Percentiles rank a stretch among this genome's conserved stretches.
phyloP scores from a whole-genome alignment of 2,113 vertebrate genomes.

The Siphamia tubifer region DNA sequence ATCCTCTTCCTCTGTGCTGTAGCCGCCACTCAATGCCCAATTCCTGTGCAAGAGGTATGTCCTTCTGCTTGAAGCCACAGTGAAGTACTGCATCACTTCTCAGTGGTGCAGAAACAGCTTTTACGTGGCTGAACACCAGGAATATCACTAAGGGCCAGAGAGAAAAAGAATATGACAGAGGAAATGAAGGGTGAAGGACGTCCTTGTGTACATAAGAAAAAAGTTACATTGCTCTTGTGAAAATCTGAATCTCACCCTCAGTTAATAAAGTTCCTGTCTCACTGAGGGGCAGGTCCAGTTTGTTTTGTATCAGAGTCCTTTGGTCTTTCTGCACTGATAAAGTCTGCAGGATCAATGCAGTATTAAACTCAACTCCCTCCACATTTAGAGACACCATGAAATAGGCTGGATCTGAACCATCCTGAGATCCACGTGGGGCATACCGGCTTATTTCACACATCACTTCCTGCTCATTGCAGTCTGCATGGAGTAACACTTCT shows the following conservation, averaged over 20 bases:
- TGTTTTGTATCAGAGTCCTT: slow-evolving; percentile 61
- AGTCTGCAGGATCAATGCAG: slow-evolving; percentile 77
- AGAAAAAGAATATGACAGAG: background rate
- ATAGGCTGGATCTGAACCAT: slow-evolving; percentile 37
- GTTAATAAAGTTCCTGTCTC: slow-evolving; percentile 71
- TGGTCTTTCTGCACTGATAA: slow-evolving; percentile 21
- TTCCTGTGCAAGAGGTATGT: slow-evolving; percentile 41
- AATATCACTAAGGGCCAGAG: slow-evolving; percentile 80
- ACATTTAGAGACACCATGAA: slow-evolving; percentile 79
- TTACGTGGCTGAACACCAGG: slow-evolving; percentile 77
- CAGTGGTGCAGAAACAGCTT: slow-evolving; percentile 60
- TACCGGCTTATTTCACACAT: slow-evolving; percentile 81
- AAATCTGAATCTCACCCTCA: slow-evolving; percentile 58
- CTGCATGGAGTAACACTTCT: slow-evolving; percentile 78
- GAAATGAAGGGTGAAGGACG: background rate
- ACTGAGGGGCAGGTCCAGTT: slow-evolving; percentile 77
- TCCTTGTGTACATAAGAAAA: background rate
- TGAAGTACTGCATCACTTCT: slow-evolving; percentile 72
- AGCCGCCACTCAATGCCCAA: slow-evolving; percentile 81
- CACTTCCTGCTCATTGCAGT: slow-evolving; percentile 82
- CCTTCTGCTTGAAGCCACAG: slow-evolving; percentile 81
- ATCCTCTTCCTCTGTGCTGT: slow-evolving; percentile 82
- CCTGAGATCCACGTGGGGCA: slow-evolving; percentile 38
- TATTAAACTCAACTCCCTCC: slow-evolving; percentile 69
- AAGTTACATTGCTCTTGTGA: background rate